Percentiles rank a stretch among this genome's conserved stretches.
Evolutionary conservation across 2,888 invertebrate species (phyloP).

Genomic region (Aelia acuminata): DNA sequence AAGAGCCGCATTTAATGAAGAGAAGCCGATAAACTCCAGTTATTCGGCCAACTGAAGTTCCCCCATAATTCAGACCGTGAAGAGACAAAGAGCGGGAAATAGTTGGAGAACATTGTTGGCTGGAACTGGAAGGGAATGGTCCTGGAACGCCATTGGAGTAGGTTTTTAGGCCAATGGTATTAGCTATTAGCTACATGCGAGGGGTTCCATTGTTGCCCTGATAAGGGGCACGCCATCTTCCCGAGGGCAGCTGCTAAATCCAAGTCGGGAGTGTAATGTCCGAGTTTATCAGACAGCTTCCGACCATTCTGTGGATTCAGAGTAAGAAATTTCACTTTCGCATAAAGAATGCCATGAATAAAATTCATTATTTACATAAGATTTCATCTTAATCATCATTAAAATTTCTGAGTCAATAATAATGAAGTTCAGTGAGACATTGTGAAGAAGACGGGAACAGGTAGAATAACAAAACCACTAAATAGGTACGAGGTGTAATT

Average conservation of each 20-base stretch:
- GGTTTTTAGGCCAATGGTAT: constrained; percentile 45
- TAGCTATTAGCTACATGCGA: constrained; percentile 47
- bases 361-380: no score
- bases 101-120: constrained; percentile 45
- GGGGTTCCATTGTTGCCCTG: constrained; percentile 32
- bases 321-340: not conserved
- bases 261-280: not conserved
- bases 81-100: constrained; percentile 56
- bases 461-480: not conserved
- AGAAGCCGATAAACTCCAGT: constrained; percentile 22
- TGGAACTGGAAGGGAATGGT: not conserved
- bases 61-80: constrained; percentile 38
- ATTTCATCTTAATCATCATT: not conserved
- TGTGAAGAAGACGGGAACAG: not conserved
- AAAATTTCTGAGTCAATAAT: no score
- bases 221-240: constrained; percentile 47
- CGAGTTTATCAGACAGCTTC: constrained; percentile 7
- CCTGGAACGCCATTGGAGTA: constrained; percentile 29
- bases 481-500: not conserved
- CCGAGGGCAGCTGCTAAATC: constrained; percentile 33
- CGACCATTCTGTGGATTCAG: not conserved
- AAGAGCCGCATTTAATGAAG: not conserved
- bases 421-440: not conserved
- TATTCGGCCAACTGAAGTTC: constrained; percentile 31
- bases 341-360: not conserved